These are phyloP conservation scores for Papio anubis DNA, from an alignment of 2,113 vertebrate genomes.

Conservation along the genomic window DNA sequence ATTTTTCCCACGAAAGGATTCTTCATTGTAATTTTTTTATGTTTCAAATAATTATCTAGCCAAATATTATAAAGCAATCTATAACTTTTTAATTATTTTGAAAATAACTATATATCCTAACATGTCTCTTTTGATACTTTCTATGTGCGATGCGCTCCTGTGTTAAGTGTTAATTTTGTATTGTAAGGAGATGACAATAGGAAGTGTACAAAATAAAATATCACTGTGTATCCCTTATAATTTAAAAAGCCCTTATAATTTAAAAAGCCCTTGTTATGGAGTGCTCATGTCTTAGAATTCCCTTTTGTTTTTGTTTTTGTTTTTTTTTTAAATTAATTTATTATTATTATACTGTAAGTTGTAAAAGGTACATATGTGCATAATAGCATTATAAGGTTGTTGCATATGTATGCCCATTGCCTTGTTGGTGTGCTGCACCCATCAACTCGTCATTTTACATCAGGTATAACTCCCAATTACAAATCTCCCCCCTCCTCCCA, in stretches of 20 bases:
- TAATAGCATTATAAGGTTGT: too few species aligned
- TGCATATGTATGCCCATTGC: too few species aligned
- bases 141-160: not conserved
- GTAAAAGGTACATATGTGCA: too few species aligned
- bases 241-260: not conserved
- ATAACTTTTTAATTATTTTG: not conserved
- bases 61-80: not conserved
- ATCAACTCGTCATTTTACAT: too few species aligned
- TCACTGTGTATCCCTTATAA: not conserved
- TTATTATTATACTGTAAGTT: too few species aligned
- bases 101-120: not conserved
- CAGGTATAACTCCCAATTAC: too few species aligned
- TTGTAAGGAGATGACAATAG: not conserved
- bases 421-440: too few species aligned
- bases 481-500: too few species aligned
- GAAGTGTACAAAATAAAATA: not conserved
- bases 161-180: not conserved
- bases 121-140: not conserved
- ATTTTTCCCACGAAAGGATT: not conserved
- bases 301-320: too few species aligned
- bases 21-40: not conserved
- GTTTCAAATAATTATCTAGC: not conserved
- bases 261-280: not conserved
- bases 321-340: too few species aligned
- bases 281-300: not conserved